A percentile compares a stretch with the other conserved stretches of the same genome.
These are phyloP conservation scores for Cataglyphis albicans DNA, from an alignment of 2,888 invertebrate genomes.

Conservation along the genomic window DNA sequence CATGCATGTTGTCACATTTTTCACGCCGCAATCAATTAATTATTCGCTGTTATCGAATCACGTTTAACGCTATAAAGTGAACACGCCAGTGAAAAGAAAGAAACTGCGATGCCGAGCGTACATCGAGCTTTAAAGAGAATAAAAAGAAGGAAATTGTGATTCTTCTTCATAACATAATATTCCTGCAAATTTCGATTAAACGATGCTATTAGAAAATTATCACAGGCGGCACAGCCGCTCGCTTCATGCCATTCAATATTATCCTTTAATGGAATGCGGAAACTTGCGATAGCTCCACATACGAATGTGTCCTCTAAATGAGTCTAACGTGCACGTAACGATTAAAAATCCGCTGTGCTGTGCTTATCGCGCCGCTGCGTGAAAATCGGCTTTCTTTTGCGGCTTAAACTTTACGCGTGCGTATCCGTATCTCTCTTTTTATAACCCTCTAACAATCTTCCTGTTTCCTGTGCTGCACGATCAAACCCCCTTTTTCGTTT, in stretches of 20 bases:
- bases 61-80: not conserved
- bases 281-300: constrained; percentile 23
- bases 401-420: not conserved
- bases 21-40: not conserved
- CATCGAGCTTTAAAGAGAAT: not conserved
- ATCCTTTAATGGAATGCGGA: constrained; percentile 61
- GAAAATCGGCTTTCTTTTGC: constrained; percentile 7
- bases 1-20: not conserved
- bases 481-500: not conserved
- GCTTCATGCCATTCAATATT: constrained; percentile 62
- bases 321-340: constrained; percentile 43
- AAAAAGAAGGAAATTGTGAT: constrained; percentile 16
- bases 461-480: not conserved
- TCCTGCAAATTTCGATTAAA: constrained; percentile 64
- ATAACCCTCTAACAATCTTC: not conserved
- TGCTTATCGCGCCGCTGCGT: not conserved
- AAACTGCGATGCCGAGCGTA: not conserved
- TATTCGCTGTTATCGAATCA: constrained; percentile 8
- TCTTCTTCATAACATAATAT: constrained; percentile 16
- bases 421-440: not conserved
- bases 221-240: constrained; percentile 43
- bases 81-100: not conserved
- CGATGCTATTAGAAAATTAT: constrained; percentile 76
- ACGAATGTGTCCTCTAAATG: constrained; percentile 49
- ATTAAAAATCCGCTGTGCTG: constrained; percentile 41